Evolutionary conservation across 1,140 invertebrate species (phyloP), one percentile per base, ranked within the genome.

Genomic region (Wasmannia auropunctata): DNA sequence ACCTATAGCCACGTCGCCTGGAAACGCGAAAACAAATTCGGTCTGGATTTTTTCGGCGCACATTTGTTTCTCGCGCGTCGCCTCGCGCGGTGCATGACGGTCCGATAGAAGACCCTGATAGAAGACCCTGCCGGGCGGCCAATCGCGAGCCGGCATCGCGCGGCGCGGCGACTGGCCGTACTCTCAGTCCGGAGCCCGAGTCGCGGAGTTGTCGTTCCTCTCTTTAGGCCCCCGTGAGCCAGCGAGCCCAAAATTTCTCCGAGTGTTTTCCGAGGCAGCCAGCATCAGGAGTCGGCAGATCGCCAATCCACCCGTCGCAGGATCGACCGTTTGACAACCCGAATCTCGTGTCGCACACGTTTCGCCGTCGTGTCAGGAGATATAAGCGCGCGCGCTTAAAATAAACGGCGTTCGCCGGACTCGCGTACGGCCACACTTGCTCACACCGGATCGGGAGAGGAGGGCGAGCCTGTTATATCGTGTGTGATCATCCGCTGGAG

Each of bases 31-130:
- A 58, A 58, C 25, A 5, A 25, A 58, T 1, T 58, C 4, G n/a
- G n/a, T n/a, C n/a, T n/a, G n/a, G n/a, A n/a, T n/a, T n/a, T n/a
- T n/a, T 6, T 22, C 40, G 19, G 11, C 56, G 65, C 43, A 19
- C 86, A 65, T 91, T 91, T 77, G 54, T 90, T 90, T 91, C 87
- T 87, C 93, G 92, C 92, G 93, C 92, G 88, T 86, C 84, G 81
- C 85, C 43, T 86, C 74, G 28, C 80, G 93, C 92, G 87, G 77
- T 62, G 94, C 91, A 95, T 91, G 90, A 43, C 83, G 92, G 93
- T 86, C 37, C 86, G 94, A 94, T 94, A 95, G 95, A 95, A 94
- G 94, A 93, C 93, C 87, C 93, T 95, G 95, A 92, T 94, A 95
- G 95, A 95, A 95, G 95, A 95, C 94, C 93, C 94, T 95, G 90